A percentile compares a stretch with the other conserved stretches of the same genome.
These are phyloP conservation scores for Psammodynastes pulverulentus DNA, from an alignment of 2,113 vertebrate genomes.

Conservation along the genomic window DNA sequence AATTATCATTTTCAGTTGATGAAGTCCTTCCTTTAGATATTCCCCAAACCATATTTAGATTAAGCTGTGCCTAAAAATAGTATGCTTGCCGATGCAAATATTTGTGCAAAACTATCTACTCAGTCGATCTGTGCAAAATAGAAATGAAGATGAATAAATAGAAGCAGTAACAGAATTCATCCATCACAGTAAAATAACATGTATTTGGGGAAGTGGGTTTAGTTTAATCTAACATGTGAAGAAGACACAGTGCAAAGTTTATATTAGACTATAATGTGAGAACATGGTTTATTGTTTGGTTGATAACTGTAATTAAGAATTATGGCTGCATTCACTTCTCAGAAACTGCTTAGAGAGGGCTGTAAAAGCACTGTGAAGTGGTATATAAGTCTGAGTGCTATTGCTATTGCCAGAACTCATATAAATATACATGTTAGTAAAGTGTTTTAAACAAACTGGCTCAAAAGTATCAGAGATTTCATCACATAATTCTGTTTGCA, in stretches of 20 bases:
- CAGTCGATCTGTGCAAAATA: background rate
- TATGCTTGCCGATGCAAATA: background rate
- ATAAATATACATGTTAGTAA: background rate
- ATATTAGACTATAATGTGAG: background rate
- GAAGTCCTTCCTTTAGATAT: constrained; percentile 25
- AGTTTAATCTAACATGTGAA: background rate
- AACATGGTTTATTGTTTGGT: background rate
- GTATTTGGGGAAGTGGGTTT: background rate
- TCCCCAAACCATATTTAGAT: background rate
- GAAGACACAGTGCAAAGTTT: background rate
- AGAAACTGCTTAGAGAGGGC: background rate
- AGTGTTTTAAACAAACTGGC: background rate
- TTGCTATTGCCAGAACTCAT: background rate
- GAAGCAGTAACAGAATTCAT: background rate
- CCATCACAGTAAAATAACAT: background rate
- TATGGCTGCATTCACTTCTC: background rate
- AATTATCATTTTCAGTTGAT: constrained; percentile 18
- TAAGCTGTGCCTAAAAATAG: background rate
- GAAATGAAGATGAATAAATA: background rate
- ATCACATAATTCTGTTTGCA: background rate
- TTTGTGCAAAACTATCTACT: background rate
- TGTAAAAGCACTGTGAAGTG: background rate
- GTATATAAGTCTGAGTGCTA: background rate
- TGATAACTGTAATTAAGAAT: background rate
- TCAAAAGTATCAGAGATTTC: background rate